phyloP scores from a whole-genome alignment of 2,888 invertebrate species.

The Mythimna lalbum region DNA sequence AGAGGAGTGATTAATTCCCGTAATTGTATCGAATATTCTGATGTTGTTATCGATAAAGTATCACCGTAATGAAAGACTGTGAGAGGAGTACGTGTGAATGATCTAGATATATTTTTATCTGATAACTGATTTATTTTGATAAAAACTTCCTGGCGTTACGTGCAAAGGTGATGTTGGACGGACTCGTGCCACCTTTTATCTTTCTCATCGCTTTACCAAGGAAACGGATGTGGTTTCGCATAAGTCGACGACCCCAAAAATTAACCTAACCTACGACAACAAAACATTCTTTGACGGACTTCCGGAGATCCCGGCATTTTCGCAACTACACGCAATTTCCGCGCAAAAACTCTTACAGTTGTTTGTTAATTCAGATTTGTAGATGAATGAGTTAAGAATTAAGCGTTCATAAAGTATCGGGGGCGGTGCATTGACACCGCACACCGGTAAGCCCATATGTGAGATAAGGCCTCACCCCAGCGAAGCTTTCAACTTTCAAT shows the following conservation, averaged over 20 bases:
- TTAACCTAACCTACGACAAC: conserved; percentile 46
- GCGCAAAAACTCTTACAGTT: conserved; percentile 23
- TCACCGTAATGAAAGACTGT: neutral
- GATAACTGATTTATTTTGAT: neutral
- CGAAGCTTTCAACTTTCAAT: conserved; percentile 66
- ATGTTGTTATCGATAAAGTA: conserved; percentile 8
- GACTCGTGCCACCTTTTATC: too few relatives aligned
- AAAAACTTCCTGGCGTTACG: neutral
- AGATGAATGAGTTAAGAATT: conserved; percentile 38
- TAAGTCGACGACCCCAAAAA: conserved; percentile 14
- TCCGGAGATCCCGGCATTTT: conserved; percentile 14
- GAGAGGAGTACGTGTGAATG: neutral
- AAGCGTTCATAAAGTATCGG: conserved; percentile 56
- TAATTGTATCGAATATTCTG: conserved; percentile 6
- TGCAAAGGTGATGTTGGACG: neutral
- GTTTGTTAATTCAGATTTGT: conserved; percentile 19
- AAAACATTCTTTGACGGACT: neutral
- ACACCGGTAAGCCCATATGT: conserved; percentile 74
- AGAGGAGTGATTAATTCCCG: conserved; percentile 7
- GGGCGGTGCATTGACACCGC: conserved; percentile 79
- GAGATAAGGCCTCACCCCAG: conserved; percentile 74
- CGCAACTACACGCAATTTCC: conserved; percentile 4
- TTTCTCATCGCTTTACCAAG: too few relatives aligned
- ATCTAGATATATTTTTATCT: neutral
- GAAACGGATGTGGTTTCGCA: conserved; percentile 1